Evolutionary conservation across 2,113 vertebrate genomes (phyloP).

Genomic region (Bufo gargarizans): DNA sequence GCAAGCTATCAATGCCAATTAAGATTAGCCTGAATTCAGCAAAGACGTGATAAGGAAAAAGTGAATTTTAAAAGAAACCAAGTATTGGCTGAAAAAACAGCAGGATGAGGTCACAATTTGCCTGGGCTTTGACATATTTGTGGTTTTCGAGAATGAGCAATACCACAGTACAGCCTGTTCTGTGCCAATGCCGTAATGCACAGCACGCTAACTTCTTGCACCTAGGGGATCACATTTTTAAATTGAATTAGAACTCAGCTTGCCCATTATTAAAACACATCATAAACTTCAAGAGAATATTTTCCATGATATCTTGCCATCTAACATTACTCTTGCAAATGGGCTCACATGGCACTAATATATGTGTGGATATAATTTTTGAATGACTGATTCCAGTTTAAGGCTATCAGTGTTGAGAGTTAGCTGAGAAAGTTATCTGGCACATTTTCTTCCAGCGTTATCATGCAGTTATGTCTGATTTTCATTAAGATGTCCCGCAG

Average conservation of each 20-base stretch:
- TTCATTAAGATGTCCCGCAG: conserved; percentile 36
- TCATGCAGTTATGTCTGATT: conserved; percentile 19
- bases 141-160: conserved; percentile 38
- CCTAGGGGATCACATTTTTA: conserved; percentile 44
- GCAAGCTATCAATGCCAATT: conserved; percentile 77
- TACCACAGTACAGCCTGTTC: background rate
- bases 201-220: conserved; percentile 22
- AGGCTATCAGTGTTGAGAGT: conserved; percentile 29
- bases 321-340: conserved; percentile 31
- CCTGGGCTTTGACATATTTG: conserved; percentile 33
- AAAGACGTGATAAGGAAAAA: conserved; percentile 65
- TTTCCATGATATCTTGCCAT: conserved; percentile 21
- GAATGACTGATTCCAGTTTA: conserved; percentile 52
- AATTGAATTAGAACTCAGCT: conserved; percentile 24
- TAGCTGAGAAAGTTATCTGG: background rate
- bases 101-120: conserved; percentile 50
- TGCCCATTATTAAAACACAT: background rate
- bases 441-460: conserved; percentile 6
- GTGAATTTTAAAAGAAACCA: conserved; percentile 61
- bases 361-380: conserved; percentile 37
- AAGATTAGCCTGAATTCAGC: conserved; percentile 69
- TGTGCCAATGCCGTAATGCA: conserved; percentile 43
- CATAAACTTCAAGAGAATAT: conserved; percentile 17
- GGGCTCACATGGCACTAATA: conserved; percentile 43
- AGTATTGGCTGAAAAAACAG: conserved; percentile 65